phyloP scores from a whole-genome alignment of 2,888 invertebrate genomes.

The Neelides folsomi region DNA sequence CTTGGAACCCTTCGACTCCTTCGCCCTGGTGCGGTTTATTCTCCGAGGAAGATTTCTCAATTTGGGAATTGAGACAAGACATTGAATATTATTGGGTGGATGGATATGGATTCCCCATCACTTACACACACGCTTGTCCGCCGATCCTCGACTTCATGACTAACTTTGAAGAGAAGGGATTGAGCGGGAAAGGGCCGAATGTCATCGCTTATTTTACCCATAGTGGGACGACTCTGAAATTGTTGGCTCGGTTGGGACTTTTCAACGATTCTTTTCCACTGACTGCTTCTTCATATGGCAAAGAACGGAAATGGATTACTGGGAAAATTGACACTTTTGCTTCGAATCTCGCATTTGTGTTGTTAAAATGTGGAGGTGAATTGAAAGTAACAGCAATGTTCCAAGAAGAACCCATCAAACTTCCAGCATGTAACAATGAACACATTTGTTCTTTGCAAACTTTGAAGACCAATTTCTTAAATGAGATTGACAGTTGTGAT shows the following conservation, averaged over 20 bases:
- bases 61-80: conserved; percentile 61
- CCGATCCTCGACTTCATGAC: conserved; percentile 56
- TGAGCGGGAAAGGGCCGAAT: conserved; percentile 35
- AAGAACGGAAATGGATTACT: conserved; percentile 45
- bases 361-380: conserved; percentile 38
- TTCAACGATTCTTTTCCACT: conserved; percentile 52
- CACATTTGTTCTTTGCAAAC: conserved; percentile 50
- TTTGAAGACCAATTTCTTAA: conserved; percentile 46
- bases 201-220: conserved; percentile 62
- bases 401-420: conserved; percentile 55
- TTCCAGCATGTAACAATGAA: conserved; percentile 55
- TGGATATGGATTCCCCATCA: conserved; percentile 62
- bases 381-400: conserved; percentile 53
- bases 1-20: conserved; percentile 50
- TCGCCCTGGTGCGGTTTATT: conserved; percentile 74
- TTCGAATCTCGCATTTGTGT: conserved; percentile 44
- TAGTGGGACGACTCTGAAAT: conserved; percentile 65
- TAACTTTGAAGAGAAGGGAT: conserved; percentile 48
- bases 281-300: conserved; percentile 41
- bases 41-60: conserved; percentile 47
- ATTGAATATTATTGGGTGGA: conserved; percentile 68
- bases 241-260: conserved; percentile 56
- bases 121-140: conserved; percentile 61
- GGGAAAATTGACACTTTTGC: conserved; percentile 61
- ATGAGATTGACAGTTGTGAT: conserved; percentile 52